These are phyloP conservation scores for Novumbra hubbsi DNA, from an alignment of 2,797 vertebrate species.

Conservation along the genomic window DNA sequence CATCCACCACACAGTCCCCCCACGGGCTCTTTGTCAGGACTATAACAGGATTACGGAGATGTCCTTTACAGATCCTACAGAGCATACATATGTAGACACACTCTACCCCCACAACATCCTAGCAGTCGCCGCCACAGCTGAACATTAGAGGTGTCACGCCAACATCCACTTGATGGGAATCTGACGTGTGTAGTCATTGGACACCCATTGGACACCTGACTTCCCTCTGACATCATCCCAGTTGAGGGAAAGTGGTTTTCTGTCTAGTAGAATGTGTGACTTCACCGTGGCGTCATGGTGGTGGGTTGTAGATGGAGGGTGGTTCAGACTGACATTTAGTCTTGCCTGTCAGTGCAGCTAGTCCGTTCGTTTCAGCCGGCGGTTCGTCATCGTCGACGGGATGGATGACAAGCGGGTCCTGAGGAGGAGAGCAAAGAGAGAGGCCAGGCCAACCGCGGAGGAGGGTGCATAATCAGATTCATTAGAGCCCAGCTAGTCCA, in stretches of 20 bases:
- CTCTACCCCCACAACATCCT: conserved; percentile 12
- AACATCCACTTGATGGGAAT: neutral
- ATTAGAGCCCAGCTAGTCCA: conserved; percentile 40
- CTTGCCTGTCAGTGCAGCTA: neutral
- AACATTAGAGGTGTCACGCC: neutral
- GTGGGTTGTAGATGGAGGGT: neutral
- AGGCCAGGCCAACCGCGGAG: neutral
- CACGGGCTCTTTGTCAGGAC: neutral
- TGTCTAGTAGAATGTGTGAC: neutral
- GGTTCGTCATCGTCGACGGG: neutral
- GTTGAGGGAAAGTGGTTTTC: neutral
- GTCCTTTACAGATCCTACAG: conserved; percentile 8
- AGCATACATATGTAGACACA: conserved; percentile 11
- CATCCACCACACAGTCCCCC: neutral
- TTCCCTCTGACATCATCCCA: neutral
- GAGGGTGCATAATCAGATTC: conserved; percentile 37
- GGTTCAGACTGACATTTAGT: neutral
- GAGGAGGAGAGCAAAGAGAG: neutral
- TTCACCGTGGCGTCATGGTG: neutral
- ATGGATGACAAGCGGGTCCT: conserved; percentile 14
- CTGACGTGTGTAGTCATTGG: neutral
- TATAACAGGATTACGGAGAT: conserved; percentile 18
- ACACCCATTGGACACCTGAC: neutral
- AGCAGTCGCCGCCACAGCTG: neutral
- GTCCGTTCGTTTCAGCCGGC: conserved; percentile 2